Percentiles rank a stretch among this genome's conserved stretches.
phyloP scores from a whole-genome alignment of 2,888 invertebrate genomes.

The Opisthograptis luteolata region DNA sequence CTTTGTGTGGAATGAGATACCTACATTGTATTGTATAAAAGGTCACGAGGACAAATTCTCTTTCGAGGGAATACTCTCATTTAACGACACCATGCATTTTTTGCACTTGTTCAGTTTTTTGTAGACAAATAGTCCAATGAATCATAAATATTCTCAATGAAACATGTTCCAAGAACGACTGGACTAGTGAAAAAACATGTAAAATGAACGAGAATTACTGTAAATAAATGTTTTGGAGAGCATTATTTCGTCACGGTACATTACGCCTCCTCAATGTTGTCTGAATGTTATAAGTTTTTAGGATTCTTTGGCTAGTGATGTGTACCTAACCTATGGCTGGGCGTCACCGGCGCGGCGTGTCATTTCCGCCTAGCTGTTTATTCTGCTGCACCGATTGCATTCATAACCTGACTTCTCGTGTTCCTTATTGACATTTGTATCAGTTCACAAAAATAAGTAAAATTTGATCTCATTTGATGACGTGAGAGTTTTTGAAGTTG shows the following conservation, averaged over 20 bases:
- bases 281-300: background rate
- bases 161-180: too few species aligned
- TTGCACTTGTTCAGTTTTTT: too few species aligned
- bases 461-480: background rate
- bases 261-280: slow-evolving; percentile 20
- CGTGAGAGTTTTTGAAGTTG: background rate
- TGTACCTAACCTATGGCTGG: background rate
- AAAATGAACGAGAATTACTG: background rate
- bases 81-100: too few species aligned
- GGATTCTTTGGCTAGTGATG: slow-evolving; percentile 18
- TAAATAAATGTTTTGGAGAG: slow-evolving; percentile 20
- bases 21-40: too few species aligned
- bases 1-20: too few species aligned
- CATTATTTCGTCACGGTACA: slow-evolving; percentile 10
- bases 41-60: too few species aligned
- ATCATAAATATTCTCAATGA: too few species aligned
- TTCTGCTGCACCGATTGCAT: slow-evolving; percentile 4
- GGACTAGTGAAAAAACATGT: background rate
- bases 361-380: slow-evolving; percentile 13
- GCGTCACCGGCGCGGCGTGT: slow-evolving; percentile 8
- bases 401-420: background rate
- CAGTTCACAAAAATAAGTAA: background rate
- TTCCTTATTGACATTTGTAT: background rate
- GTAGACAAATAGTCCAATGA: too few species aligned
- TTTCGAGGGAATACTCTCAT: too few species aligned